Conservation (phyloP, 2,797 vertebrate genomes). For the Anguilla marmorata region DNA sequence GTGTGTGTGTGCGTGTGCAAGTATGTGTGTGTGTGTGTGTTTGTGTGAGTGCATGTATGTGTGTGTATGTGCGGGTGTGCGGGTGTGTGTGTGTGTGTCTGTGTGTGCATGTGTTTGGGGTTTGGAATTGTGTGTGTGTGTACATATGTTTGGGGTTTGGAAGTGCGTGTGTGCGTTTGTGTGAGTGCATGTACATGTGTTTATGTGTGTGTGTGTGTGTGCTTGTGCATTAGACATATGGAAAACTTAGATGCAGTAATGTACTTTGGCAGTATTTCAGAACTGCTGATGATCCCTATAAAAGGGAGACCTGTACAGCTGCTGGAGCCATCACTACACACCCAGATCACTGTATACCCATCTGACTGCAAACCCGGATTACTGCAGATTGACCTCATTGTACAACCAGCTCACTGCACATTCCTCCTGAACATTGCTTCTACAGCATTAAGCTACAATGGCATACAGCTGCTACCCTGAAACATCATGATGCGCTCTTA, state of each 20-base stretch:
- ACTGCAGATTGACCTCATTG: no score
- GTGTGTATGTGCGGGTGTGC: background rate
- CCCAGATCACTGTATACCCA: slow-evolving; percentile 24
- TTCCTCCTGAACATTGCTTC: no score
- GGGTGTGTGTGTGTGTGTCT: slow-evolving; percentile 29
- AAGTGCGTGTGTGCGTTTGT: slow-evolving; percentile 31
- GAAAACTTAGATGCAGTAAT: slow-evolving; percentile 50
- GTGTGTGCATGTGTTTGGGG: no score
- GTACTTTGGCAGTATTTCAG: slow-evolving; percentile 57
- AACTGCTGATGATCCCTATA: slow-evolving; percentile 15
- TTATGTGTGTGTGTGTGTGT: slow-evolving; percentile 34
- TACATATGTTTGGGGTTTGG: slow-evolving; percentile 15
- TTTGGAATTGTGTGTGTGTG: slow-evolving; percentile 29
- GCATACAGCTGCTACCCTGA: no score
- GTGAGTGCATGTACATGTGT: background rate
- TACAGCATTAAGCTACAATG: no score
- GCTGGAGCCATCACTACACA: slow-evolving; percentile 59
- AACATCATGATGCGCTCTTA: no score
- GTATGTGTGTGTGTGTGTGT: slow-evolving; percentile 32
- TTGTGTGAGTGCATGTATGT: slow-evolving; percentile 27
- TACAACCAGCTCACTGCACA: no score
- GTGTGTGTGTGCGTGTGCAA: background rate
- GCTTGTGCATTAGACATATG: slow-evolving; percentile 50
- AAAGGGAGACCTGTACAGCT: slow-evolving; percentile 59
- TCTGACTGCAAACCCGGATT: background rate